These are phyloP conservation scores for Zapornia atra DNA, from an alignment of 2,113 vertebrate species.

Conservation along the genomic window DNA sequence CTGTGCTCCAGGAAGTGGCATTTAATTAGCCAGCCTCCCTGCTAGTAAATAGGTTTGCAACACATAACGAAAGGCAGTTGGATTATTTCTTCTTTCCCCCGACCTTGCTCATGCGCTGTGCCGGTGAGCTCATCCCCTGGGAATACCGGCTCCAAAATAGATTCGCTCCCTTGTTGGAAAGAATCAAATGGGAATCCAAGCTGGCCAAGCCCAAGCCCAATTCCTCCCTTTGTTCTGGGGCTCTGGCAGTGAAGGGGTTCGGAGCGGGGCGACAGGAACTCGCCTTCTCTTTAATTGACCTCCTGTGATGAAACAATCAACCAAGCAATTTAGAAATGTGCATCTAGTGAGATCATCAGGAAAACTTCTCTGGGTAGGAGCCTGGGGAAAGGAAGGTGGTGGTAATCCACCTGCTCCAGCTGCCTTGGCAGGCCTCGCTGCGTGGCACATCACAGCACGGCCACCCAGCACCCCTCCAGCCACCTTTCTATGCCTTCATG, in stretches of 20 bases:
- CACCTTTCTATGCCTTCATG: background rate
- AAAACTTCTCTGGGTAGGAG: constrained; percentile 38
- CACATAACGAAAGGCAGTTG: constrained; percentile 14
- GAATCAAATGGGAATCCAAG: constrained; percentile 67
- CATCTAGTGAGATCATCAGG: constrained; percentile 59
- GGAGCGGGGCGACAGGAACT: constrained; percentile 43
- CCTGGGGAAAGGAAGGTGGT: constrained; percentile 39
- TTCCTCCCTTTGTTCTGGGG: constrained; percentile 70
- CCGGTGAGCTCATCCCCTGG: constrained; percentile 3
- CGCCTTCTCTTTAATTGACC: constrained; percentile 60
- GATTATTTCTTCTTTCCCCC: background rate
- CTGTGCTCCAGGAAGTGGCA: constrained; percentile 38
- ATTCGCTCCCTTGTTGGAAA: constrained; percentile 45
- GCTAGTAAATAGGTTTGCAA: constrained; percentile 39
- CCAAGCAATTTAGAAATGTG: constrained; percentile 65
- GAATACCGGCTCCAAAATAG: constrained; percentile 53
- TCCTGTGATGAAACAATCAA: constrained; percentile 59
- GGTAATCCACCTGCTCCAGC: constrained; percentile 39
- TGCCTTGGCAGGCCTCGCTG: background rate
- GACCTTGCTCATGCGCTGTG: background rate
- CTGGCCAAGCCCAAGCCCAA: constrained; percentile 61
- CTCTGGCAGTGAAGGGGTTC: constrained; percentile 56
- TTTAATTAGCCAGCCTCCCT: constrained; percentile 27
- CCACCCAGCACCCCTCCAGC: background rate
- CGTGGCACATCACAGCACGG: background rate